phyloP scores from a whole-genome alignment of 2,888 invertebrate species.

The Lepidochrysops patricia region DNA sequence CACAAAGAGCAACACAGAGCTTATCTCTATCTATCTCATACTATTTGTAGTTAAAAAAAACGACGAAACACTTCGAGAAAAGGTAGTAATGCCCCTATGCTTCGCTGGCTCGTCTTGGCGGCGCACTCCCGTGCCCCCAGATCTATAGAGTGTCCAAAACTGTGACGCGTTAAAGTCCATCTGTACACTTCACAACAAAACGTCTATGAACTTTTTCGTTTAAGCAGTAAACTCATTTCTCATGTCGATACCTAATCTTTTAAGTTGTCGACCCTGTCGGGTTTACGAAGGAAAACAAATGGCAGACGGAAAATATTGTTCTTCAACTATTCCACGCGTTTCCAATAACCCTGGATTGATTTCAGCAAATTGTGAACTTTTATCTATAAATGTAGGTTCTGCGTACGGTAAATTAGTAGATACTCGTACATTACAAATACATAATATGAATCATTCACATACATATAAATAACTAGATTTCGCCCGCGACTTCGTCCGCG shows the following conservation, averaged over 20 bases:
- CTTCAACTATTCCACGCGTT: neutral
- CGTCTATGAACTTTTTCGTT: constrained; percentile 13
- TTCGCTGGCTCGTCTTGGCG: too few species aligned
- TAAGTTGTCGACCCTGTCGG: constrained; percentile 26
- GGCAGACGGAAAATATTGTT: neutral
- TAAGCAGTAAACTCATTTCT: constrained; percentile 36
- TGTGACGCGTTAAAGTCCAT: neutral
- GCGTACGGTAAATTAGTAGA: too few species aligned
- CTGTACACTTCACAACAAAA: neutral
- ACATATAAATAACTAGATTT: too few species aligned
- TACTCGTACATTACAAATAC: too few species aligned
- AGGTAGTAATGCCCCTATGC: too few species aligned
- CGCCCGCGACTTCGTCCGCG: too few species aligned
- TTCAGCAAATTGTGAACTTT: neutral
- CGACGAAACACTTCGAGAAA: too few species aligned
- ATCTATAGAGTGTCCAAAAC: neutral
- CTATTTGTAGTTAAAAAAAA: too few species aligned
- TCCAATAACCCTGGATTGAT: neutral
- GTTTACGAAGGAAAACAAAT: neutral
- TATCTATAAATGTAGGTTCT: neutral
- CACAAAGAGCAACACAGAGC: neutral
- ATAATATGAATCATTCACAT: too few species aligned
- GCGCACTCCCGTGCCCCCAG: too few species aligned
- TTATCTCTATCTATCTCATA: neutral
- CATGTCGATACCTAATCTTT: constrained; percentile 38